Evolutionary conservation across 1,140 invertebrate species (phyloP).

Genomic region (Hylyphantes graminicola): DNA sequence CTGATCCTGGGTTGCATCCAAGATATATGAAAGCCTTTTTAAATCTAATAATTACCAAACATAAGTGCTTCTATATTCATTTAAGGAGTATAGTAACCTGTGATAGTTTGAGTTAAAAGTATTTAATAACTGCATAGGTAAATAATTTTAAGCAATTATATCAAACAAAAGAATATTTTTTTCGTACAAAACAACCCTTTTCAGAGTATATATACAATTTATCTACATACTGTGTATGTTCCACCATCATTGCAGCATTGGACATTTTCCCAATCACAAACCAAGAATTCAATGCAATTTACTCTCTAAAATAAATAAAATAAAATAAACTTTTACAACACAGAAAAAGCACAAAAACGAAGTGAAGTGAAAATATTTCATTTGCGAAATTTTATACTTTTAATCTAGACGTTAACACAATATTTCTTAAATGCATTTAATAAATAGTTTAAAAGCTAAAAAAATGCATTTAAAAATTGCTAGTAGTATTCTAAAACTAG

Average conservation of each 20-base stretch:
- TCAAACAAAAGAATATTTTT: background rate
- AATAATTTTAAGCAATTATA: background rate
- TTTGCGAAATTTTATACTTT: too few species aligned
- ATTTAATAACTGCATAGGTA: background rate
- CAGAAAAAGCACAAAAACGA: too few species aligned
- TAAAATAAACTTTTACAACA: too few species aligned
- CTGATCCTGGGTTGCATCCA: too few species aligned
- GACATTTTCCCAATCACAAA: slow-evolving; percentile 54
- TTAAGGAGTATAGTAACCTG: background rate
- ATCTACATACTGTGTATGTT: slow-evolving; percentile 50
- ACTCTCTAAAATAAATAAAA: slow-evolving; percentile 42
- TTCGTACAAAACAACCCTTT: background rate
- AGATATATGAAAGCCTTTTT: too few species aligned
- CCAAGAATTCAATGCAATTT: slow-evolving; percentile 55
- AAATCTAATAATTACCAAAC: background rate
- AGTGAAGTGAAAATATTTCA: too few species aligned
- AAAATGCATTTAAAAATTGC: too few species aligned
- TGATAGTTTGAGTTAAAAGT: too few species aligned
- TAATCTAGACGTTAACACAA: too few species aligned
- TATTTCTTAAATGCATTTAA: too few species aligned
- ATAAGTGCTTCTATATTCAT: background rate
- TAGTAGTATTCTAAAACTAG: too few species aligned
- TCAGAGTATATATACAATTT: slow-evolving; percentile 2
- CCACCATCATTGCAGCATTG: slow-evolving; percentile 44
- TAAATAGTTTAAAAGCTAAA: too few species aligned